Evolutionary conservation across 1,140 invertebrate species (phyloP), one percentile per base, ranked within the genome.

Genomic region (Bombus consobrinus): DNA sequence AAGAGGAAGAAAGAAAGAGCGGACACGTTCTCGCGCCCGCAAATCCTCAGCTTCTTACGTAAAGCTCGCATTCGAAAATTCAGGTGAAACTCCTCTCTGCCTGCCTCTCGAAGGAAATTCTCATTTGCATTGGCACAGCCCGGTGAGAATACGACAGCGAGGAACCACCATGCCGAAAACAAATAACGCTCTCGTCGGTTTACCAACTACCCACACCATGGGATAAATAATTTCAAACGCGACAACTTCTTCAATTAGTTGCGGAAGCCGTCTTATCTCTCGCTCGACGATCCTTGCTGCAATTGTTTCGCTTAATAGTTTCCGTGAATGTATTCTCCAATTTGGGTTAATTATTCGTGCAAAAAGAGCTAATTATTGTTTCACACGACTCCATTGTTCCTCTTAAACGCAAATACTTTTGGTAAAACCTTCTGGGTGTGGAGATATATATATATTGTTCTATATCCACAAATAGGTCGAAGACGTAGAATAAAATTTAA

Each of bases 151-250:
- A 53, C 18, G 0, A 37, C 15, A 15, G 28, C 59, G 59, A 41
- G 34, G 59, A 32, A 43, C 22, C 47, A 22, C 18, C 47, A 22
- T 53, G 47, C 5, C 34, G 43, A 32, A 37, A 22, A 39, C 47
- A 9, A 28, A 81, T 47, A 72, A 81, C 25, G 28, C 10, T n/a
- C 0, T 39, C 9, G 37, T 18, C 9, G 13, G 72, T 74, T 34
- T 28, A 53, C 12, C 80, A 28, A 43, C 22, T 12, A 53, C 32
- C 34, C 13, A 22, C 28, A 8, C n/a, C 28, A 3, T 2, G 1
- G 37, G 37, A 83, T 75, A 83, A 75, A 83, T 75, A 75, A 83
- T 75, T 75, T 53, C 34, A 28, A 53, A 39, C 25, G 8, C 25
- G 39, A 41, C 22, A 74, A 74, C 57, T 72, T 59, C 15, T 34